Conservation (phyloP, 2,888 invertebrate genomes). For the Drepana falcataria region DNA sequence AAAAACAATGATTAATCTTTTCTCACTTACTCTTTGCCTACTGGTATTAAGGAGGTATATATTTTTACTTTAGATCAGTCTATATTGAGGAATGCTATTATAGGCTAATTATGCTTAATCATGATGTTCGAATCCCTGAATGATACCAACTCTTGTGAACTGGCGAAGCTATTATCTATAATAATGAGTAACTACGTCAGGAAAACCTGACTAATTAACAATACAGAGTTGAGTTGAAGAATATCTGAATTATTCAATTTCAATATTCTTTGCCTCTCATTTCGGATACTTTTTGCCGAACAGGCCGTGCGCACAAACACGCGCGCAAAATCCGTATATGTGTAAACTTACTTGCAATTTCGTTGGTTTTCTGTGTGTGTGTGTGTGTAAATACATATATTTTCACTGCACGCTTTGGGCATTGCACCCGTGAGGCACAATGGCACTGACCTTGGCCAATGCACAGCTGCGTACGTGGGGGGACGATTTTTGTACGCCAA, state of each 20-base stretch:
- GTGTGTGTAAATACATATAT: slow-evolving; percentile 47
- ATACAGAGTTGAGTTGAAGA: too few relatives aligned
- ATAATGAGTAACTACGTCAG: too few relatives aligned
- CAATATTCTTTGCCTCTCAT: slow-evolving; percentile 46
- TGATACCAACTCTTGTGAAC: too few relatives aligned
- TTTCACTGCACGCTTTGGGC: slow-evolving; percentile 59
- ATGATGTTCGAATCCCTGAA: too few relatives aligned
- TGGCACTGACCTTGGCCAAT: slow-evolving; percentile 69
- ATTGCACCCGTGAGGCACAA: slow-evolving; percentile 65
- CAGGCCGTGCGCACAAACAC: slow-evolving; percentile 24
- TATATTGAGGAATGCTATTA: too few relatives aligned
- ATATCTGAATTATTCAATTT: neutral
- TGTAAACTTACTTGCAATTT: slow-evolving; percentile 19
- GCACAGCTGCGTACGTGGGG: slow-evolving; percentile 59
- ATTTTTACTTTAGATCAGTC: too few relatives aligned
- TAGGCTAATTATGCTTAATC: too few relatives aligned
- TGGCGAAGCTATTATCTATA: too few relatives aligned
- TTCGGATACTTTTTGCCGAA: slow-evolving; percentile 66
- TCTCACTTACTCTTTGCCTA: too few relatives aligned
- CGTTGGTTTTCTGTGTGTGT: slow-evolving; percentile 22
- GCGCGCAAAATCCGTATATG: slow-evolving; percentile 7
- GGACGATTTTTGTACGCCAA: slow-evolving; percentile 29
- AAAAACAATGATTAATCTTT: too few relatives aligned
- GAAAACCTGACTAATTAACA: too few relatives aligned
- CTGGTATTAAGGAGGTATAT: too few relatives aligned